Evolutionary conservation across 2,888 invertebrate genomes (phyloP), one percentile per base, ranked within the genome.

Genomic region (Drosophila eohydei): DNA sequence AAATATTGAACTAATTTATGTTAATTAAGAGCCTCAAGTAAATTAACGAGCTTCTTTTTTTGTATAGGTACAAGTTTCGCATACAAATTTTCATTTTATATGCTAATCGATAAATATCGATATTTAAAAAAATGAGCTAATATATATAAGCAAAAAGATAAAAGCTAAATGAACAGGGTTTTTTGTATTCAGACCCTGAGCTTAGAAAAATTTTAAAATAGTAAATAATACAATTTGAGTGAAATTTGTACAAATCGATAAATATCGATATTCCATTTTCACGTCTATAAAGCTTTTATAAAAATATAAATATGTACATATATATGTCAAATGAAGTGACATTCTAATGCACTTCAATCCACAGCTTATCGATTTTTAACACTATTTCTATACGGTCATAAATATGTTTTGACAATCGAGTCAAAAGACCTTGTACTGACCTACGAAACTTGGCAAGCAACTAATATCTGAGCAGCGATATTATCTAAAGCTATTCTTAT

Each of bases 401-500:
- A 12, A 11, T 8, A 36, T 36, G 3, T 41, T 16, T 41, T 16
- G n/a, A 16, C 16, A 43, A 36, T 36, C 12, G 36, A 11, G 12
- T 36, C 12, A 36, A 36, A 36, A 36, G 36, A 2, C 12, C 12
- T 36, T 12, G 11, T 26, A 41, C 50, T 56, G 66, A 58, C 40
- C 56, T 56, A 52, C 11, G 16, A 52, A 38, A 38, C 12, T 7
- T 30, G 30, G 5, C n/a, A 32, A 34, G 5, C 30, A 9, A 12
- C 30, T 46, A 6, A 12, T 43, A 52, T 43, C 50, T 30, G 8
- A 32, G 8, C 14, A 1, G 4, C 16, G 12, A 43, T 36, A 34
- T 46, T 52, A 66, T 52, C 68, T 62, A 60, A 48, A 41, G 2
- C 1, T 40, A 9, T 41, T 50, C 28, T 38, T 62, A 46, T 52